Base-by-base conservation (phyloP, 2,888 invertebrate genomes). In the Coronaproctus castanopsis region DNA sequence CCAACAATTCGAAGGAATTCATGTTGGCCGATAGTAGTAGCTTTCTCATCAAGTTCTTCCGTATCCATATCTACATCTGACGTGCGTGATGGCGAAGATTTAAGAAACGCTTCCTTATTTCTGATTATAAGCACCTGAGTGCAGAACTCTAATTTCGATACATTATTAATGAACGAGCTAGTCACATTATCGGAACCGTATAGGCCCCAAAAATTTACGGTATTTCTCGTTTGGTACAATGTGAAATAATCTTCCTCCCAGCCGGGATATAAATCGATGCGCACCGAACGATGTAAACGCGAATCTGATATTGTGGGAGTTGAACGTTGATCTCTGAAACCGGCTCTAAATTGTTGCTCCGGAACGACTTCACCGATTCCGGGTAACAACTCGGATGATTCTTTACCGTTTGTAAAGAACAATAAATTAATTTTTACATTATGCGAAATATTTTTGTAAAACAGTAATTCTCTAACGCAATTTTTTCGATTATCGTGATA, bases 401-500 rank as follows among this genome's bases (percentile, higher is more conserved):
- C 14, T 36, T 36, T 36, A 36, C 36, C 36, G 14, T 36, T 36
- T 14, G 14, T 36, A 14, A 8, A 36, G 36, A 36, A 36, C 8
- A 36, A 14, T 14, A 36, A 14, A 36, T 36, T 36, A 8, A 36
- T 36, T 36, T 55, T 52, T 2, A 55, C 55, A 56, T 59, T 59
- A 20, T 36, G 18, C 21, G 50, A 1, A 5, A 59, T 52, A 10
- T 59, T 59, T 19, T 19, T 50, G 52, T 59, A 59, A 36, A 55
- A 59, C 36, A 55, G 51, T 19, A 52, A 52, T 21, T 59, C 59
- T 48, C 10, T 52, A 48, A 22, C 36, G 49, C 21, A 53, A 18
- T 22, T 58, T 21, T 14, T 58, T 57, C 51, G 24, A 53, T 52
- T 57, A 52, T 21, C 22, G 24, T 8, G 3, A 21, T 21, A 24